Base-by-base conservation (phyloP, 64 coral and sea anemone species). In the Porites lutea region DNA sequence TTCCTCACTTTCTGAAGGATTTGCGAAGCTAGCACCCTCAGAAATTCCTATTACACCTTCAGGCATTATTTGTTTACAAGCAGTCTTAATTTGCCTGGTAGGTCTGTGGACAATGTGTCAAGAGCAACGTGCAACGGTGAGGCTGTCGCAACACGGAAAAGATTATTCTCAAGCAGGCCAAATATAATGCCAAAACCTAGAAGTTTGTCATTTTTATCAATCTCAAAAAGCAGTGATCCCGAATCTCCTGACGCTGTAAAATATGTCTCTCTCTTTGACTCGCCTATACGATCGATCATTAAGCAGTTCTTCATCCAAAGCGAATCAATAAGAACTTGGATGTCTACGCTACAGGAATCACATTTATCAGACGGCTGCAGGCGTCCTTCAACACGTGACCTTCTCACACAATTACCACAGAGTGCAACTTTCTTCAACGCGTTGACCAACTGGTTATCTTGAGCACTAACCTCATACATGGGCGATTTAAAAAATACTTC, bases 41-140 rank as follows among this genome's bases (percentile, higher is more conserved):
- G n/a, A n/a, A n/a, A n/a, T n/a, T n/a, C n/a, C n/a, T n/a, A n/a
- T n/a, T n/a, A n/a, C n/a, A n/a, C n/a, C n/a, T n/a, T n/a, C n/a
- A n/a, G n/a, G 6, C 53, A 43, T 21, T 10, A 71, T n/a, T 27
- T 9, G 48, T 52, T 51, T 77, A 50, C 52, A 52, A 52, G 16
- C 50, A 77, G 49, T 53, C 19, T 77, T 18, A 77, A 52, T 19
- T 12, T 18, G 6, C 21, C 49, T 18, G 74, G 23, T 0, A 77
- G 18, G 52, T 77, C 15, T 10, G 6, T 4, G 19, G 74, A 77
- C 48, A 77, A 44, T 15, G 74, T 50, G 18, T 77, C 14, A 52
- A 77, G 50, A 8, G 49, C 74, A 52, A 77, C 19, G 52, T 77
- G 44, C 20, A 77, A 53, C n/a, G 74, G 74, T 77, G 48, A 23